Percentiles rank a stretch among this genome's conserved stretches.
Conservation (phyloP, 2,888 invertebrate genomes). For the Cephus sareptanus region DNA sequence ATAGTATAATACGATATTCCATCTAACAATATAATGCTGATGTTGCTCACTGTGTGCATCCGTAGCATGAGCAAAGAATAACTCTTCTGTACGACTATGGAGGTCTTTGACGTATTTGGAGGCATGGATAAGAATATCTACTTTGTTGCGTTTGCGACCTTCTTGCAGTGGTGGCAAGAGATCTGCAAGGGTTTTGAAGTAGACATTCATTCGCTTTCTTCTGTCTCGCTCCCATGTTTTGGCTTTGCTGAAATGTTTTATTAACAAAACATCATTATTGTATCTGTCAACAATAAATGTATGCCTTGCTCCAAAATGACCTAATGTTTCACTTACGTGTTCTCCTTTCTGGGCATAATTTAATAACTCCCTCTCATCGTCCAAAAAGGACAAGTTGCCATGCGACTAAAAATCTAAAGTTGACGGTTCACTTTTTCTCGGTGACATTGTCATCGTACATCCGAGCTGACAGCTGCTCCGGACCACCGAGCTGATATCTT, state of each 20-base stretch:
- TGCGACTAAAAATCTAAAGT: background rate
- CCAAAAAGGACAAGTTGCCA: slow-evolving; percentile 19
- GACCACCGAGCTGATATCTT: background rate
- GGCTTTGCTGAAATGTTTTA: slow-evolving; percentile 68
- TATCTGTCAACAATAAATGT: background rate
- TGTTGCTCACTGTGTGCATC: slow-evolving; percentile 58
- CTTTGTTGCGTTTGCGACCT: slow-evolving; percentile 71
- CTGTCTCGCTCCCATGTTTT: slow-evolving; percentile 79
- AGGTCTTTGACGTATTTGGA: slow-evolving; percentile 62
- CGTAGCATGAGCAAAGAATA: slow-evolving; percentile 55
- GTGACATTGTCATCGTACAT: background rate
- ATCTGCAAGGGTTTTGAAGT: slow-evolving; percentile 67
- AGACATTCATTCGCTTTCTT: slow-evolving; percentile 73
- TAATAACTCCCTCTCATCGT: slow-evolving; percentile 48
- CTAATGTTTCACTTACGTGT: slow-evolving; percentile 48
- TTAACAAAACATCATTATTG: background rate
- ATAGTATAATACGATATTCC: background rate
- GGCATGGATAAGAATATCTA: slow-evolving; percentile 66
- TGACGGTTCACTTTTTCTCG: background rate
- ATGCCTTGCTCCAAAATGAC: background rate
- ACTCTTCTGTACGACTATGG: slow-evolving; percentile 57
- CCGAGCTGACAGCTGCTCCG: background rate
- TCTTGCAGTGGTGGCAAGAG: slow-evolving; percentile 69
- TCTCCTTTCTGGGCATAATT: slow-evolving; percentile 65
- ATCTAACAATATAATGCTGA: background rate